A percentile compares a stretch with the other conserved stretches of the same genome.
These are phyloP conservation scores for Propithecus coquereli DNA, from an alignment of 2,113 vertebrate genomes.

Conservation along the genomic window DNA sequence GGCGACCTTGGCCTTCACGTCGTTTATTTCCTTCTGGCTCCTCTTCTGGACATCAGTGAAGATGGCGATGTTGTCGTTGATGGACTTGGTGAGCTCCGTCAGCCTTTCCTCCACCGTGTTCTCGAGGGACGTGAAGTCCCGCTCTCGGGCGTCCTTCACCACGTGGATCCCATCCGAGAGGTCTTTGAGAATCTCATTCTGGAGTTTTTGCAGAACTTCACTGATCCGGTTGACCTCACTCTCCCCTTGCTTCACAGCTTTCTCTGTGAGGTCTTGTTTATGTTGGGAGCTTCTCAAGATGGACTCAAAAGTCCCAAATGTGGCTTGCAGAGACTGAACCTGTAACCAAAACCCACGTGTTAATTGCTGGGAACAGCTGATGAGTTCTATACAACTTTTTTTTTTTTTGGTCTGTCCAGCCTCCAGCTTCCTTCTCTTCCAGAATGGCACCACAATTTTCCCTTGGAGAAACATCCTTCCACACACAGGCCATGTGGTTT, in stretches of 20 bases:
- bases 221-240: constrained; percentile 89
- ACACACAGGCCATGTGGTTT: background rate
- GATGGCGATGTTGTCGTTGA: constrained; percentile 90
- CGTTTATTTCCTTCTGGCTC: constrained; percentile 89
- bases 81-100: constrained; percentile 92
- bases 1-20: constrained; percentile 87
- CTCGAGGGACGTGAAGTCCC: constrained; percentile 93
- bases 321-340: constrained; percentile 88
- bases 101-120: constrained; percentile 93
- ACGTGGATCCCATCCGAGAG: constrained; percentile 92
- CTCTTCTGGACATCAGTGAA: constrained; percentile 91
- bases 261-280: constrained; percentile 87
- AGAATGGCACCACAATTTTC: background rate
- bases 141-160: constrained; percentile 91
- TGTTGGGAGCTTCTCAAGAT: constrained; percentile 85
- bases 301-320: constrained; percentile 87
- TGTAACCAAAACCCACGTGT: constrained; percentile 73
- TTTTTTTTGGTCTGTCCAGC: background rate
- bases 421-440: background rate
- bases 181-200: constrained; percentile 92
- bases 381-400: background rate
- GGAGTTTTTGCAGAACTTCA: constrained; percentile 94
- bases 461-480: background rate
- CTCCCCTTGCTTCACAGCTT: constrained; percentile 88
- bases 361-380: constrained; percentile 21